Conservation (phyloP, 2,797 vertebrate species). For the Chrysocyon brachyurus region DNA sequence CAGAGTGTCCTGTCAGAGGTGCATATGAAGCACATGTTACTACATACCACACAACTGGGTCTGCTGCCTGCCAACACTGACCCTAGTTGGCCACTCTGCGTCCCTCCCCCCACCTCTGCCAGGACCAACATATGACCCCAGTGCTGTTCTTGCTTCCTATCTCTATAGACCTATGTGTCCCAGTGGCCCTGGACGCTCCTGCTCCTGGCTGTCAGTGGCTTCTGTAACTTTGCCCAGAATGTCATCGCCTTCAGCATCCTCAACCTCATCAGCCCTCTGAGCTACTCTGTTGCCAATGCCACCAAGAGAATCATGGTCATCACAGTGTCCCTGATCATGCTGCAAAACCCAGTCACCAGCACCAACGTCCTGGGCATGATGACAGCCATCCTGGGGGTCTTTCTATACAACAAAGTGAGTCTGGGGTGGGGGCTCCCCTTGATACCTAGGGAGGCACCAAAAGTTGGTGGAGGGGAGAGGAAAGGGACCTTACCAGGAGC, state of each 20-base stretch:
- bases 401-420: slow-evolving; percentile 98
- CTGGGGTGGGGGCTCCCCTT: fast-evolving
- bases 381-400: slow-evolving; percentile 97
- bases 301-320: slow-evolving; percentile 99
- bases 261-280: slow-evolving; percentile 98
- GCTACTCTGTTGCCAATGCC: slow-evolving; percentile 98
- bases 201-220: slow-evolving; percentile 96
- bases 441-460: background rate
- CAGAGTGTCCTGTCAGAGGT: background rate
- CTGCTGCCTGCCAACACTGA: fast-evolving
- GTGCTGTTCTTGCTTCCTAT: background rate
- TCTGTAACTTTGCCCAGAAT: slow-evolving; percentile 99
- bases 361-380: slow-evolving; percentile 98
- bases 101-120: background rate
- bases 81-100: background rate
- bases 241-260: slow-evolving; percentile 99
- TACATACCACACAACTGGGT: background rate
- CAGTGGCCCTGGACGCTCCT: slow-evolving; percentile 94
- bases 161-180: slow-evolving; percentile 90
- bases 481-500: background rate
- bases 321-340: slow-evolving; percentile 96
- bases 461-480: background rate
- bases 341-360: slow-evolving; percentile 95
- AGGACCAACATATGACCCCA: background rate
- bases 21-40: background rate